Evolutionary conservation across 1,140 invertebrate genomes (phyloP).

Genomic region (Centruroides vittatus): DNA sequence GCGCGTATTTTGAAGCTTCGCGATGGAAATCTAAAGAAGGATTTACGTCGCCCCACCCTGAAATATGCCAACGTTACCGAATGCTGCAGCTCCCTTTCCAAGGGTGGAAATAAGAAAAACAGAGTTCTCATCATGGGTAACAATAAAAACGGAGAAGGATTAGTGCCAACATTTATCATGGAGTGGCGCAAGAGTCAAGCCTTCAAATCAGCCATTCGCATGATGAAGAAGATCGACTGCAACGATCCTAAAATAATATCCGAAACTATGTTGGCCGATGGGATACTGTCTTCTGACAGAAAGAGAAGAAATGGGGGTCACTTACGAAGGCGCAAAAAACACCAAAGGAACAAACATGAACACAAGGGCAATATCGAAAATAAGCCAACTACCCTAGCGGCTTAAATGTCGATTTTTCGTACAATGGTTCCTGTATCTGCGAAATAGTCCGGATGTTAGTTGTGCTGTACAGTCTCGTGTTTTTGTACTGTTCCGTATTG

Average conservation of each 20-base stretch:
- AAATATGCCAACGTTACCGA: conserved; percentile 28
- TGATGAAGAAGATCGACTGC: conserved; percentile 33
- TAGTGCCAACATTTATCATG: conserved; percentile 35
- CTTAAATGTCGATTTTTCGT: too few species aligned
- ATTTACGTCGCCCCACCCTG: conserved; percentile 25
- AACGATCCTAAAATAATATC: conserved; percentile 30
- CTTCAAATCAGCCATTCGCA: conserved; percentile 29
- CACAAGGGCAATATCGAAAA: too few species aligned
- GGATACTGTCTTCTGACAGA: too few species aligned
- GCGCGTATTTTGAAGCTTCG: conserved; percentile 30
- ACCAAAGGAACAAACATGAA: too few species aligned
- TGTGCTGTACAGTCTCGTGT: too few species aligned
- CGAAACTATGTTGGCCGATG: conserved; percentile 6
- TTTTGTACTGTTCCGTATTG: too few species aligned
- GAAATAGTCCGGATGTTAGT: too few species aligned
- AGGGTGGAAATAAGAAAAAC: conserved; percentile 18
- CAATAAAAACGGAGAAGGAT: conserved; percentile 22
- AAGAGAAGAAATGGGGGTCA: too few species aligned
- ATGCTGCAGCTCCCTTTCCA: conserved; percentile 28
- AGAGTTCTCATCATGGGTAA: conserved; percentile 38
- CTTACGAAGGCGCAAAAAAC: too few species aligned
- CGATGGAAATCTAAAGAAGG: conserved; percentile 23
- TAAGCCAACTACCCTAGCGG: too few species aligned
- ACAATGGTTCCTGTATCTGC: too few species aligned
- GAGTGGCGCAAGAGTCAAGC: conserved; percentile 28